These are phyloP conservation scores for Typhlichthys eigenmanni DNA, from an alignment of 2,797 vertebrate genomes.

Conservation along the genomic window DNA sequence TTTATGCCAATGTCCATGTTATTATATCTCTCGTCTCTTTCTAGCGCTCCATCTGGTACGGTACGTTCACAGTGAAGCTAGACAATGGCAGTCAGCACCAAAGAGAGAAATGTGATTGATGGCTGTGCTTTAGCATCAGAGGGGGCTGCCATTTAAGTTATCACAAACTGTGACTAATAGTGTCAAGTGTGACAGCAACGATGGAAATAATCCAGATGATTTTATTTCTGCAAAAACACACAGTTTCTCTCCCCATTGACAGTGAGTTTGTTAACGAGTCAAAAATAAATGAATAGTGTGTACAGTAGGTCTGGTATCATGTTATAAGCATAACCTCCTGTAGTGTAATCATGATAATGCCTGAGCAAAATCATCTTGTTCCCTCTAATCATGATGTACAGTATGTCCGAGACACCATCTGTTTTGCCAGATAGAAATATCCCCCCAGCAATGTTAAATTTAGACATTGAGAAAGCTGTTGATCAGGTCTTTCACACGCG, in stretches of 20 bases:
- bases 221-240: slow-evolving; percentile 19
- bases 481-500: slow-evolving; percentile 36
- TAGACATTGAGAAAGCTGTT: slow-evolving; percentile 51
- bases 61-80: slow-evolving; percentile 40
- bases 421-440: slow-evolving; percentile 46
- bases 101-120: slow-evolving; percentile 48
- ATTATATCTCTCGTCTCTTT: slow-evolving; percentile 31
- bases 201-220: slow-evolving; percentile 47
- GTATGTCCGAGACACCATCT: slow-evolving; percentile 32
- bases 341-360: too few species aligned
- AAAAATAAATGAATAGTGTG: too few species aligned
- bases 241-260: neutral
- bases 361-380: too few species aligned
- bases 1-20: slow-evolving; percentile 16
- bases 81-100: slow-evolving; percentile 31
- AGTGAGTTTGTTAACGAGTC: too few species aligned
- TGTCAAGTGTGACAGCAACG: slow-evolving; percentile 41
- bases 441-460: slow-evolving; percentile 35
- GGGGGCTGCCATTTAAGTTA: slow-evolving; percentile 53
- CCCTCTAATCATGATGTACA: too few species aligned
- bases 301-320: too few species aligned
- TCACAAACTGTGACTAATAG: slow-evolving; percentile 56
- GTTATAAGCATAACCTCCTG: too few species aligned
- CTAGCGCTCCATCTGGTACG: slow-evolving; percentile 37
- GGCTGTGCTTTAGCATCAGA: slow-evolving; percentile 43